Percentiles rank a stretch among this genome's conserved stretches.
These are phyloP conservation scores for Pogona vitticeps DNA, from an alignment of 2,113 vertebrate species.

Conservation along the genomic window DNA sequence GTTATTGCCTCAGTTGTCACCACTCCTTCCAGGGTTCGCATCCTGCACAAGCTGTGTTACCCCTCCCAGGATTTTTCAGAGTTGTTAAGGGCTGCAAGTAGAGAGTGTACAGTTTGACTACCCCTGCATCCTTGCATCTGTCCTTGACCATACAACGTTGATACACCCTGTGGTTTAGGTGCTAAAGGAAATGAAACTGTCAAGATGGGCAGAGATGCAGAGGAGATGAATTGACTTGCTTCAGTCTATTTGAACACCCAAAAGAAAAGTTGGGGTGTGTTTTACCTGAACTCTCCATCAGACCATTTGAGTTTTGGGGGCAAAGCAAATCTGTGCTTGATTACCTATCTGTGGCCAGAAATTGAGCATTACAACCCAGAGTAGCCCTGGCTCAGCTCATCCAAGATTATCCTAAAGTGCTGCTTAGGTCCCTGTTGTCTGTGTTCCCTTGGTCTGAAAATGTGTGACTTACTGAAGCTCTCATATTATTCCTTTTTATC, in stretches of 20 bases:
- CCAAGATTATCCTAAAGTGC: not conserved
- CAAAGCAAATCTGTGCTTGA: not conserved
- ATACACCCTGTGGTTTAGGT: no score
- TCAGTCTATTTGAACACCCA: not conserved
- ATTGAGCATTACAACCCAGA: not conserved
- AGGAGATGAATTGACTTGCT: not conserved
- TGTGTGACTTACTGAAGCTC: not conserved
- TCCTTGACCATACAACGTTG: no score
- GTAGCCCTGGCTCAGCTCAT: not conserved
- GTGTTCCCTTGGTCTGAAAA: not conserved
- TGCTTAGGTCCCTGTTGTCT: not conserved
- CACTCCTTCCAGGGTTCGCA: not conserved
- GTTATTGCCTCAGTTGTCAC: not conserved
- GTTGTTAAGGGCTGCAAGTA: not conserved
- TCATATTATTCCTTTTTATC: not conserved
- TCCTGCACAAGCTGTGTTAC: not conserved
- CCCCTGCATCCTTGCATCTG: not conserved
- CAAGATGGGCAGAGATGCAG: not conserved
- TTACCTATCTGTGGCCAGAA: not conserved
- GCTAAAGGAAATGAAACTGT: not conserved
- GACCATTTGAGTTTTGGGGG: not conserved
- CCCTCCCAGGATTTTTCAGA: not conserved
- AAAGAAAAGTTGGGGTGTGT: not conserved
- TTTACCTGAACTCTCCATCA: not conserved
- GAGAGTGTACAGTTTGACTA: not conserved